Conservation (phyloP, 2,113 vertebrate species). For the Sclerurus mexicanus region DNA sequence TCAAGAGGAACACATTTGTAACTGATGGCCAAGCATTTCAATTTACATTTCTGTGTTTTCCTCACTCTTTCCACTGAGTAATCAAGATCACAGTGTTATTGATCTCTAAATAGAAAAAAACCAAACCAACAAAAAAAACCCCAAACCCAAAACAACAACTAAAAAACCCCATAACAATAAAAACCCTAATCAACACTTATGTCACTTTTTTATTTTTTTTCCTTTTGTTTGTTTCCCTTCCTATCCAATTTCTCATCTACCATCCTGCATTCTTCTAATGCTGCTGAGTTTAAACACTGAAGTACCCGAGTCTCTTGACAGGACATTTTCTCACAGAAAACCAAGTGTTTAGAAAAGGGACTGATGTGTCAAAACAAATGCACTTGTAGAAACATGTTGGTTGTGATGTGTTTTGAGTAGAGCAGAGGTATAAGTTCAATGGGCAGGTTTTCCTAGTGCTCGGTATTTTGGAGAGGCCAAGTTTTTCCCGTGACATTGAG, state of each 20-base stretch:
- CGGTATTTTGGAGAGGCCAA: background rate
- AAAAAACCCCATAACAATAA: too few species aligned
- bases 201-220: background rate
- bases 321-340: background rate
- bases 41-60: background rate
- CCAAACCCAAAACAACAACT: too few species aligned
- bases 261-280: background rate
- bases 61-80: background rate
- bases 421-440: background rate
- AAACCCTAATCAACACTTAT: rapidly evolving
- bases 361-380: background rate
- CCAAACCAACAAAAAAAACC: too few species aligned
- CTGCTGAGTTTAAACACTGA: background rate
- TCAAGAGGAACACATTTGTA: background rate
- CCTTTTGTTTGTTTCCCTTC: background rate
- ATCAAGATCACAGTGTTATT: background rate
- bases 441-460: background rate
- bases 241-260: background rate
- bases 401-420: background rate
- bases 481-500: background rate
- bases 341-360: background rate
- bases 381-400: background rate
- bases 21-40: background rate
- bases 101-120: background rate
- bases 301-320: background rate